Evolutionary conservation across 2,797 vertebrate genomes (phyloP), one percentile per base, ranked within the genome.

Genomic region (Tauraco hartlaubi): DNA sequence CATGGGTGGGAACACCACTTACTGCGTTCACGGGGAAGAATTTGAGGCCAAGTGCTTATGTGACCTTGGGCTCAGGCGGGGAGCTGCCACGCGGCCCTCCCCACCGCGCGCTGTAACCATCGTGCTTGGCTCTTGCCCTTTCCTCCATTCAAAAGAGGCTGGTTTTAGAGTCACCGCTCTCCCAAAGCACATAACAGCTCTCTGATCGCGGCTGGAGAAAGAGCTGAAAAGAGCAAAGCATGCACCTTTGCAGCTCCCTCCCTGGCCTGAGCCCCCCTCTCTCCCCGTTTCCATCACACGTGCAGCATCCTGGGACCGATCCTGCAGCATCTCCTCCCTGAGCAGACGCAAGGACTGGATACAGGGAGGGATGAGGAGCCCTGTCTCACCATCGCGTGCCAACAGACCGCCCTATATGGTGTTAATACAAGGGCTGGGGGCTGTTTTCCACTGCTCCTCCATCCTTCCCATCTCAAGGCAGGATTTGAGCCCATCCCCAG

Each of bases 251-350:
- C 23, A 26, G 11, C 49, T 46, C 33, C 11, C 12, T 76, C 15
- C 46, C 22, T 23, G 35, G 37, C 33, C 12, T 4, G 5, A 51
- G 23, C 11, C 8, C 21, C 35, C 20, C 43, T 11, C 31, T 46
- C 17, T 31, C 41, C 2, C 41, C 1, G 4, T n/a, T 33, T 6
- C 7, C 12, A 18, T 56, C 54, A 3, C 39, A 5, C 0, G 0
- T 46, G 54, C 28, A 11, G 10, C 0, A 1, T 59, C 64, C 8
- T 44, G 54, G 69, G 76, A 46, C 9, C 5, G 5, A 8, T 20
- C 28, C 48, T 28, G 23, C 5, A 39, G 37, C 5, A 4, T 31
- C 29, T 26, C n/a, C 11, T 25, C 18, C 67, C 52, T 13, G 26
- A 54, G 66, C 66, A 68, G 63, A 18, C 21, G 10, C 16, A 3